Base-by-base conservation (phyloP, 2,888 invertebrate genomes). In the Pseudococcus jackbeardsleyi region DNA sequence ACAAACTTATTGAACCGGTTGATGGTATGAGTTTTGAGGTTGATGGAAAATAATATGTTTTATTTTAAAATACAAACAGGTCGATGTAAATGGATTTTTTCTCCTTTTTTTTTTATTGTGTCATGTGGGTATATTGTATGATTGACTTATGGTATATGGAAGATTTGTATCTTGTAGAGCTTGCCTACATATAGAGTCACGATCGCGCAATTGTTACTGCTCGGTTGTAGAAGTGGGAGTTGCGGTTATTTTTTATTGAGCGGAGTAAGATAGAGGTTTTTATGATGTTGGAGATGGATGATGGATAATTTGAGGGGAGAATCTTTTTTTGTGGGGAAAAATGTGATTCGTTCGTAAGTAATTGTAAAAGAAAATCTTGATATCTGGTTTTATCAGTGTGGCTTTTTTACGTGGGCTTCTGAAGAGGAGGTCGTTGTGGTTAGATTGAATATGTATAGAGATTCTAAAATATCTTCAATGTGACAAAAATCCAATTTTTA, bases 1-100 rank as follows among this genome's bases (percentile, higher is more conserved):
- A 79, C 79, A 42, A 79, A 79, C n/a, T 79, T 79, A 79, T 79
- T 79, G 79, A 46, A 79, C 79, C 42, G 79, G 79, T 79, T 79
- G 79, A 79, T 79, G 42, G 42, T 79, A 79, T 79, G 42, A 22
- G 68, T 72, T 72, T 72, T 72, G 4, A 33, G 33, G 12, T 72
- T 33, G 68, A 72, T 72, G 68, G 68, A 72, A 33, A 72, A 72
- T 33, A 72, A 59, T 59, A 72, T 26, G 68, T 72, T 33, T 33
- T 33, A 33, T 72, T 72, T 72, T 72, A 11, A 33, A 72, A 72
- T 33, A 72, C 68, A 72, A 72, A 72, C 79, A 42, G 79, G 42
- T 79, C 79, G 79, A 79, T 19, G 79, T 39, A 79, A 79, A 79
- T n/a, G 26, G 68, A 79, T 33, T 72, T 33, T 26, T 33, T 33